Conservation (phyloP, 2,113 vertebrate genomes). For the Sardina pilchardus region DNA sequence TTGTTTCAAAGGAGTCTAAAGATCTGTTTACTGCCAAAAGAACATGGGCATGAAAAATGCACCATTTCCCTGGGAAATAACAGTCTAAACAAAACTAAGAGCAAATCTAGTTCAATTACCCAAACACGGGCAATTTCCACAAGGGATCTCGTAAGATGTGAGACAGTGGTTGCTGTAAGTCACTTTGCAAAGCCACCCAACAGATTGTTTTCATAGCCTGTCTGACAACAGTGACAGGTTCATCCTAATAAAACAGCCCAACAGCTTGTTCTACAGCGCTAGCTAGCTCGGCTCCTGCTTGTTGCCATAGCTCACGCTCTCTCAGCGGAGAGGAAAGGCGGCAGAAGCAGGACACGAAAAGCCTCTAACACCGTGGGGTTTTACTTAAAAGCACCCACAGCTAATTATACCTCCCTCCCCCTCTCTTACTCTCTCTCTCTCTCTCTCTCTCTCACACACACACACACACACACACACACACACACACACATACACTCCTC, state of each 20-base stretch:
- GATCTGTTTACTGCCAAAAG: neutral
- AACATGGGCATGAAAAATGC: neutral
- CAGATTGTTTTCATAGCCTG: slow-evolving; percentile 37
- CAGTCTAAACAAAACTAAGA: neutral
- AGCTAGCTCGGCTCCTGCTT: slow-evolving; percentile 31
- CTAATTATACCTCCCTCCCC: neutral
- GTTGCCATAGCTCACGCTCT: neutral
- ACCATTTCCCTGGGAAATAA: neutral
- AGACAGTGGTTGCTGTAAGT: slow-evolving; percentile 18
- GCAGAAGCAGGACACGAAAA: neutral
- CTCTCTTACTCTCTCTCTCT: neutral
- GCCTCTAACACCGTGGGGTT: neutral
- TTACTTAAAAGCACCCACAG: neutral
- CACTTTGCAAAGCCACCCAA: slow-evolving; percentile 29
- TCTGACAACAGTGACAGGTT: slow-evolving; percentile 52
- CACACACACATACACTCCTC: no score
- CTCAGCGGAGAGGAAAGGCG: neutral
- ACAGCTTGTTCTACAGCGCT: slow-evolving; percentile 46
- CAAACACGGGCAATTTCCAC: neutral
- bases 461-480: no score
- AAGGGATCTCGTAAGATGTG: neutral
- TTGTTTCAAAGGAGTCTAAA: neutral
- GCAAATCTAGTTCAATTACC: neutral
- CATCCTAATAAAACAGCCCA: slow-evolving; percentile 51
- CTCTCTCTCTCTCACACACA: neutral